phyloP scores from a whole-genome alignment of 2,113 vertebrate genomes.

The Anguilla rostrata region DNA sequence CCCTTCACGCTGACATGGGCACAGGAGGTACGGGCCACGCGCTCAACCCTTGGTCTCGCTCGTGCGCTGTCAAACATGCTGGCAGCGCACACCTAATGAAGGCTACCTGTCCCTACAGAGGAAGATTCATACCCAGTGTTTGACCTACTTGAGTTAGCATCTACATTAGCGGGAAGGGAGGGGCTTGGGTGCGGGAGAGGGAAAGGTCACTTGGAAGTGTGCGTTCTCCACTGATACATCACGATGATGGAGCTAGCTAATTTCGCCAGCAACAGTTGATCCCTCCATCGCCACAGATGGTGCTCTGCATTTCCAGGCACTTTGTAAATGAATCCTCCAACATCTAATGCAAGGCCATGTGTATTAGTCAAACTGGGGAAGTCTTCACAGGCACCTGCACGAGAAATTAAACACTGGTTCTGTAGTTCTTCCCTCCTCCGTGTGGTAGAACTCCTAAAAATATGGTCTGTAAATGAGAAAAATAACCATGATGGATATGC shows the following conservation, averaged over 20 bases:
- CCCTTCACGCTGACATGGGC: constrained; percentile 47
- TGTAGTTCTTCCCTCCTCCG: neutral
- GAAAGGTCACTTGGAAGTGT: constrained; percentile 74
- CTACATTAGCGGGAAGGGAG: constrained; percentile 69
- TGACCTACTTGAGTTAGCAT: constrained; percentile 76
- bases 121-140: constrained; percentile 72
- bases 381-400: neutral
- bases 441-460: neutral
- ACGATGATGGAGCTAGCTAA: constrained; percentile 79
- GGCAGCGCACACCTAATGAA: constrained; percentile 63
- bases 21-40: constrained; percentile 61
- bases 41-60: constrained; percentile 53
- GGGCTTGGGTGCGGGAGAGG: constrained; percentile 72
- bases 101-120: constrained; percentile 59
- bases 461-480: neutral
- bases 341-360: neutral
- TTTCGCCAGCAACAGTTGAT: constrained; percentile 80
- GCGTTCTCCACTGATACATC: constrained; percentile 72
- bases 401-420: neutral
- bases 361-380: neutral
- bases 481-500: neutral
- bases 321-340: constrained; percentile 54
- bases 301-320: constrained; percentile 74
- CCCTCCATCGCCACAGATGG: constrained; percentile 78
- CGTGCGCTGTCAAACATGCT: constrained; percentile 54